A percentile compares a stretch with the other conserved stretches of the same genome.
These are phyloP conservation scores for Heliconius charithonia DNA, from an alignment of 2,888 invertebrate genomes.

Conservation along the genomic window DNA sequence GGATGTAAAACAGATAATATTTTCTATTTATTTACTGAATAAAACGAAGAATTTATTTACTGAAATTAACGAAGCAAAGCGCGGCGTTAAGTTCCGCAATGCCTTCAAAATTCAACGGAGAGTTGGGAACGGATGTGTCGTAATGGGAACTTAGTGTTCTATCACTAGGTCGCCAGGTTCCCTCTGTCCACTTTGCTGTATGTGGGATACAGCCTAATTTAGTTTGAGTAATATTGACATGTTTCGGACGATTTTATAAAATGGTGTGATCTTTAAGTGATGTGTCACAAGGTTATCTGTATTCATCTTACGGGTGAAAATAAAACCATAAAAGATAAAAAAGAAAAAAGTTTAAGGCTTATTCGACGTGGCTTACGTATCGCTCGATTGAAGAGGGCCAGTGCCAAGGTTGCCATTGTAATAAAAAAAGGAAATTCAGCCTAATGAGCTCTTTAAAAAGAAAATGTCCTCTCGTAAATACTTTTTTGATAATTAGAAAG, in stretches of 20 bases:
- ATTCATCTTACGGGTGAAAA: not conserved
- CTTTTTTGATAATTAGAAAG: slow-evolving; percentile 21
- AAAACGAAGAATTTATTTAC: not conserved
- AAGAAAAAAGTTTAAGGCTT: not conserved
- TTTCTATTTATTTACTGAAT: not conserved
- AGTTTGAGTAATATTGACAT: too few species aligned
- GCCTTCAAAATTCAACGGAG: too few species aligned
- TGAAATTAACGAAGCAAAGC: too few species aligned
- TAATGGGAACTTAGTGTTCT: too few species aligned
- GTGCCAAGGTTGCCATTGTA: slow-evolving; percentile 15
- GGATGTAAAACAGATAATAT: not conserved
- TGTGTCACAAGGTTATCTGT: not conserved
- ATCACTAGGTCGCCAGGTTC: too few species aligned
- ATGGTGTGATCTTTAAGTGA: not conserved
- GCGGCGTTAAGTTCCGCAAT: too few species aligned
- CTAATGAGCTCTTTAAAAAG: slow-evolving; percentile 27
- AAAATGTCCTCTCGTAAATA: slow-evolving; percentile 27
- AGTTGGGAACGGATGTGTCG: too few species aligned
- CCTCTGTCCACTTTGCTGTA: too few species aligned
- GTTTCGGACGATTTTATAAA: not conserved
- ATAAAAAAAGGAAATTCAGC: slow-evolving; percentile 19
- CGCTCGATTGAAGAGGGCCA: slow-evolving; percentile 23
- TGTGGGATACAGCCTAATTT: too few species aligned
- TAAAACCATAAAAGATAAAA: not conserved
- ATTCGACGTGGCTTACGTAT: slow-evolving; percentile 9